Evolutionary conservation across 1,140 invertebrate species (phyloP), one percentile per base, ranked within the genome.

Genomic region (Conus betulinus): DNA sequence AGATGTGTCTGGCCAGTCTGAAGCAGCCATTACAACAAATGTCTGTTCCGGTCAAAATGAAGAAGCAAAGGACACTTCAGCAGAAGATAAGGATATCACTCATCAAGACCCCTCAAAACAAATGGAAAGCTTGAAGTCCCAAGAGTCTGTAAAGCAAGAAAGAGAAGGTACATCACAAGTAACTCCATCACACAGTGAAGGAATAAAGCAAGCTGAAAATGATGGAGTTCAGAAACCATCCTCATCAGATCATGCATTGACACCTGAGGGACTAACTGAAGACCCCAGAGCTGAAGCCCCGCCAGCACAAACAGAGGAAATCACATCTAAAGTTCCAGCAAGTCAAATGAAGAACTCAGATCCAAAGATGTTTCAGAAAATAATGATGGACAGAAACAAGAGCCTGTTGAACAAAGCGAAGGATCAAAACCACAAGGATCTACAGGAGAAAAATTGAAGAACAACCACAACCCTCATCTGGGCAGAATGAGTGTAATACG

Each of bases 111-210:
- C 76, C 5, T 39, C 76, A 11, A 25, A 23, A 81, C 79, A 52
- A 15, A 53, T 13, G 13, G 79, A 81, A 81, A 53, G 79, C 10
- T 51, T 81, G 79, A 10, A 81, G 83, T 60, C 55, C 6, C 76
- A 39, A 74, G 84, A 57, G 25, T 57, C 74, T 27, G 74, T 76
- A 85, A 60, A 84, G 85, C 74, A 84, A 25, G 81, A 89, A 27
- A 78, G 60, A 60, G 71, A 85, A 87, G 83, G 82, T 25, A 89
- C 79, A n/a, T 67, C 78, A 39, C 84, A 79, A 60, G 67, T 15
- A n/a, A 7, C 88, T 53, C 13, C 27, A 27, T 53, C 67, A 20
- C 25, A 76, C 52, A 39, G 15, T 25, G 52, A 84, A 25, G 74
- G 63, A 27, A 39, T 74, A 13, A 85, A 88, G 10, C 51, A 11